A percentile compares a stretch with the other conserved stretches of the same genome.
Conservation (phyloP, 2,797 vertebrate genomes). For the Aplochiton taeniatus region DNA sequence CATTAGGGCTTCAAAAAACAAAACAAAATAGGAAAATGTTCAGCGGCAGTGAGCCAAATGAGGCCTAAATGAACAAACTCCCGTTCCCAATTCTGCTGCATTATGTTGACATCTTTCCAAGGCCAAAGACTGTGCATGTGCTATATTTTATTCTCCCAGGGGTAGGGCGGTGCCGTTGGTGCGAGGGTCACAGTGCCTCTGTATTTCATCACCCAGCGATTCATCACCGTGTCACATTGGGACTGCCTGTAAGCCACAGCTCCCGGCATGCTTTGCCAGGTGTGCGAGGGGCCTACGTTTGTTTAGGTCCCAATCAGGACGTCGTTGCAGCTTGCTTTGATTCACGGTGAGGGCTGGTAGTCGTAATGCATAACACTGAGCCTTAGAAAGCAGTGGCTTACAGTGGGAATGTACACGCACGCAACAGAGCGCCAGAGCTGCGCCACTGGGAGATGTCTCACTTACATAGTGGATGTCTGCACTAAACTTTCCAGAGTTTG, state of each 20-base stretch:
- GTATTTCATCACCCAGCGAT: conserved; percentile 74
- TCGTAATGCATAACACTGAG: conserved; percentile 48
- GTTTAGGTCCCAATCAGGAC: conserved; percentile 66
- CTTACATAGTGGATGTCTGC: conserved; percentile 47
- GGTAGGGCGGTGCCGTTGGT: conserved; percentile 42
- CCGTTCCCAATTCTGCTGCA: conserved; percentile 50
- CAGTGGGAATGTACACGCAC: conserved; percentile 53
- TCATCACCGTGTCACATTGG: conserved; percentile 66
- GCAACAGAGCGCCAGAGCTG: conserved; percentile 57
- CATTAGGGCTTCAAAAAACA: too few species aligned
- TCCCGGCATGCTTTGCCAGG: conserved; percentile 64
- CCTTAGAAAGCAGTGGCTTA: conserved; percentile 59
- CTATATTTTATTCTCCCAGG: conserved; percentile 57
- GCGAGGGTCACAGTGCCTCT: conserved; percentile 58
- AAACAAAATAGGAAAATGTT: conserved; percentile 59
- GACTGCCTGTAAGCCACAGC: conserved; percentile 51
- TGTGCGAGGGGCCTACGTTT: conserved; percentile 57
- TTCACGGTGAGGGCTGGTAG: conserved; percentile 64
- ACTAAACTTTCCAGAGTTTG: conserved; percentile 56
- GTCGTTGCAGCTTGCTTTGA: conserved; percentile 62
- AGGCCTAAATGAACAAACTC: conserved; percentile 48
- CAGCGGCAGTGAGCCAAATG: conserved; percentile 45
- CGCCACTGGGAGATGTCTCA: conserved; percentile 49
- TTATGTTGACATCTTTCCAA: conserved; percentile 60
- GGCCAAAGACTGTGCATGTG: conserved; percentile 61